Percentiles rank a stretch among this genome's conserved stretches.
These are phyloP conservation scores for Acanthopleura granulata DNA, from an alignment of 2,888 invertebrate species.

Conservation along the genomic window DNA sequence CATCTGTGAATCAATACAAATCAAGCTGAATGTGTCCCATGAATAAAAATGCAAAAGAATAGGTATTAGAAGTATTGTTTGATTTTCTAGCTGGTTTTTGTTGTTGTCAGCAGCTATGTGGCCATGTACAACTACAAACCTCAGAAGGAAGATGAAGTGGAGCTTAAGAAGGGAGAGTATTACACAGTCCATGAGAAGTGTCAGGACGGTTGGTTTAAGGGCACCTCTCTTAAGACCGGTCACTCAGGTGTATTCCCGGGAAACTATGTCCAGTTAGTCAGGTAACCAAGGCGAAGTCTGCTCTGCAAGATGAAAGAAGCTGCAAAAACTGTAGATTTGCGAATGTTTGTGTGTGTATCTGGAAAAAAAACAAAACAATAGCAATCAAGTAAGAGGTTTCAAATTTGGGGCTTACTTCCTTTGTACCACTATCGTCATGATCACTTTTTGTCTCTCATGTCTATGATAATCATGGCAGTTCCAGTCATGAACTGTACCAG, in stretches of 20 bases:
- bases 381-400: too few relatives aligned
- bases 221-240: conserved; percentile 81
- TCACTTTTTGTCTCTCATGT: too few relatives aligned
- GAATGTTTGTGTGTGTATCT: too few relatives aligned
- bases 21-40: too few relatives aligned
- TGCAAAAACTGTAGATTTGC: too few relatives aligned
- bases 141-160: conserved; percentile 96
- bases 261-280: conserved; percentile 82
- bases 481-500: too few relatives aligned
- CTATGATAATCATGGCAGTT: too few relatives aligned
- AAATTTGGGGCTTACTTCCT: too few relatives aligned
- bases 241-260: conserved; percentile 98
- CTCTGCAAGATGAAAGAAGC: neutral
- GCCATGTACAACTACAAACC: conserved; percentile 97
- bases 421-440: too few relatives aligned
- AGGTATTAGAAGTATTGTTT: neutral
- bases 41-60: too few relatives aligned
- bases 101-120: conserved; percentile 79
- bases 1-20: too few relatives aligned
- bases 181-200: conserved; percentile 97
- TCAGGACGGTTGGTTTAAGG: conserved; percentile 99
- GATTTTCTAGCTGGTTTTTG: neutral
- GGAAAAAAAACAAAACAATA: too few relatives aligned
- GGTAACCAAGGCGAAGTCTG: conserved; percentile 38
- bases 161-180: conserved; percentile 88